Evolutionary conservation across 2,888 invertebrate genomes (phyloP).

Genomic region (Phymatocera aterrima): DNA sequence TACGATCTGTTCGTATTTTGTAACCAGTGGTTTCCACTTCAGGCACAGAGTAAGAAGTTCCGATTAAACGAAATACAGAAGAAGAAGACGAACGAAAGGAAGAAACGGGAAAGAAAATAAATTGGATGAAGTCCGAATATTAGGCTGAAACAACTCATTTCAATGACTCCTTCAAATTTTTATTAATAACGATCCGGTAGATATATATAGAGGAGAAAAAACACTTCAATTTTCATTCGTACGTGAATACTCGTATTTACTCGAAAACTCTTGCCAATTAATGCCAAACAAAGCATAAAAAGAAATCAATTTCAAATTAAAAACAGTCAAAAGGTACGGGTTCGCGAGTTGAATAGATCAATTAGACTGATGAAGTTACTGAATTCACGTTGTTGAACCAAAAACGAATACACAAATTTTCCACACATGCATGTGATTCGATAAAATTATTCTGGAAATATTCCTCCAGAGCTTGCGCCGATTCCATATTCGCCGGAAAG

Average conservation of each 20-base stretch:
- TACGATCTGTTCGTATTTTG: conserved; percentile 20
- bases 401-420: no score
- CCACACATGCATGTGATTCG: no score
- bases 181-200: background rate
- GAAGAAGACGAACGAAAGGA: no score
- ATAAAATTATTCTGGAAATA: no score
- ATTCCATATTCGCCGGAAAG: background rate
- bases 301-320: background rate
- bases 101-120: no score
- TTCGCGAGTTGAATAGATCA: no score
- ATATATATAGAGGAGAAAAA: background rate
- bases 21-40: background rate
- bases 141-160: background rate
- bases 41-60: background rate
- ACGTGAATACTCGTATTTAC: background rate
- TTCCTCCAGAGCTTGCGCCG: background rate
- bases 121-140: background rate
- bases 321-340: no score
- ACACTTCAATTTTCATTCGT: background rate
- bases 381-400: no score
- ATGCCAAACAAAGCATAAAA: no score
- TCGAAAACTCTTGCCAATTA: no score
- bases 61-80: no score
- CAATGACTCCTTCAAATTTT: background rate
- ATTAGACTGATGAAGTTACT: no score